Base-by-base conservation (phyloP, 1,140 invertebrate species). In the Homalodisca vitripennis region DNA sequence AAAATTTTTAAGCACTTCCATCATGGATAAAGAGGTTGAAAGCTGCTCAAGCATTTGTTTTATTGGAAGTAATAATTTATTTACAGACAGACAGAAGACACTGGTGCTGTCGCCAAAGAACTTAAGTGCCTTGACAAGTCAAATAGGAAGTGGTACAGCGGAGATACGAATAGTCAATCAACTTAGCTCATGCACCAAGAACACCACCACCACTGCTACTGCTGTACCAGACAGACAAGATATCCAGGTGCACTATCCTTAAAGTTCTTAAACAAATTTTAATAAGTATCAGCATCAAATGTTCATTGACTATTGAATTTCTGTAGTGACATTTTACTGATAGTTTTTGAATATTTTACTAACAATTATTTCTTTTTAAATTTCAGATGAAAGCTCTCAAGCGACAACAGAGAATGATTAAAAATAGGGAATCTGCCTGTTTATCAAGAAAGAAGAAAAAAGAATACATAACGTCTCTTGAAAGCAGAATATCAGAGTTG, bases 381-480 rank as follows among this genome's bases (percentile, higher is more conserved):
- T 75, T 74, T 47, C 74, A 85, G 84, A 64, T 82, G 17, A 90
- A 88, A 76, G 83, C 84, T 26, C 76, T 92, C 0, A 94, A 94
- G 74, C 86, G 91, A 74, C 92, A 94, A 75, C 91, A 94, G 76
- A 84, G 92, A 73, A 95, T 94, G 90, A 95, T 95, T 47, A 95
- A 94, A 84, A 95, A 91, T 74, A 75, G 91, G 24, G 93, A 97
- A 81, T 95, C 93, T 0, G 94, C 94, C 12, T 93, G 91, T 79
- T 82, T 96, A 60, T 96, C 93, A 0, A 82, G 94, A 22, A 94
- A 95, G 79, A 93, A 94, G 79, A 96, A 95, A 75, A 96, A 95
- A 77, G 94, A 96, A 78, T 95, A 96, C 78, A 86, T 97, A 12
- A 85, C 86, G 34, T 86, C 86, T 0, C 79, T 97, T 64, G 94